A percentile compares a stretch with the other conserved stretches of the same genome.
Evolutionary conservation across 2,797 vertebrate genomes (phyloP).

Genomic region (Monodelphis domestica): DNA sequence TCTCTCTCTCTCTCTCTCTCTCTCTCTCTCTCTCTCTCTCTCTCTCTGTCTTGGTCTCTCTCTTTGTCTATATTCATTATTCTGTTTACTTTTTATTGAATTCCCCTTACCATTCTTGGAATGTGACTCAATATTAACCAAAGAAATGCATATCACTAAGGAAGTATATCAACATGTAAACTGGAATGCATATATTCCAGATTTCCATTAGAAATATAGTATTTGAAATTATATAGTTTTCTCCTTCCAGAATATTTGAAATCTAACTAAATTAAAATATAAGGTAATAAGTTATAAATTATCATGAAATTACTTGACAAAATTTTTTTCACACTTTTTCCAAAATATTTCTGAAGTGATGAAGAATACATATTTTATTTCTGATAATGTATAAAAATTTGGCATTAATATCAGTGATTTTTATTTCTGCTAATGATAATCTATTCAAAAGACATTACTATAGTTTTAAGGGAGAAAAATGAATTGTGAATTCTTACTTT

Average conservation of each 20-base stretch:
- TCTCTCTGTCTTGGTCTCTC: neutral
- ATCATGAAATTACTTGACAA: neutral
- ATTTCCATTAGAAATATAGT: neutral
- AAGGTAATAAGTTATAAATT: neutral
- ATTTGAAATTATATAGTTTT: neutral
- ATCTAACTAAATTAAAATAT: neutral
- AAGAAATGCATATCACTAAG: neutral
- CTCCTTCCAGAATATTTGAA: neutral
- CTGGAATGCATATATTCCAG: neutral
- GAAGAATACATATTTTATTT: neutral
- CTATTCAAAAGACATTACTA: neutral
- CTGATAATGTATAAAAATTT: neutral
- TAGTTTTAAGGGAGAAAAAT: slow-evolving; percentile 33
- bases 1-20: too few species aligned
- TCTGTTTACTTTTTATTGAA: neutral
- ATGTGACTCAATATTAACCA: neutral
- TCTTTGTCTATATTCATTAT: neutral
- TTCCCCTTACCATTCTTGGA: neutral
- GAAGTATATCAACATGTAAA: neutral
- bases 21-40: neutral
- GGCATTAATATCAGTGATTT: neutral
- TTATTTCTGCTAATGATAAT: slow-evolving; percentile 40
- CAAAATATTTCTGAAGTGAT: neutral
- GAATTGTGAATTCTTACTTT: neutral
- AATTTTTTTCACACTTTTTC: slow-evolving; percentile 28